A percentile compares a stretch with the other conserved stretches of the same genome.
Evolutionary conservation across 2,113 vertebrate genomes (phyloP).

Genomic region (Shinisaurus crocodilurus): DNA sequence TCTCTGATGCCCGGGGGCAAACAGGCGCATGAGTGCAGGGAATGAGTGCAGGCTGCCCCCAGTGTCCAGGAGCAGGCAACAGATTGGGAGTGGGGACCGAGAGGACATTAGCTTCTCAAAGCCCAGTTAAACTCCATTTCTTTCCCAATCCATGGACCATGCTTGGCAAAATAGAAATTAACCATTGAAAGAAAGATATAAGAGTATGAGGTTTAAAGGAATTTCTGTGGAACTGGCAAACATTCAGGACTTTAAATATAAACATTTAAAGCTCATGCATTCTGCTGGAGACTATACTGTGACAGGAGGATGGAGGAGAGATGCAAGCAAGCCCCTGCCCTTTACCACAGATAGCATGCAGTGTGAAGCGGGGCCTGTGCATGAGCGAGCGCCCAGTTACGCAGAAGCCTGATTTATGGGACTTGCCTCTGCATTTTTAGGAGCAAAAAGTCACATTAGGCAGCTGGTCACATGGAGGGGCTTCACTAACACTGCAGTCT

Average conservation of each 20-base stretch:
- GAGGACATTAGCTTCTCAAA: neutral
- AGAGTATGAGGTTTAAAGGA: neutral
- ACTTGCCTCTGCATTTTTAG: neutral
- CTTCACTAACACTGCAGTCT: neutral
- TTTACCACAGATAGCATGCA: neutral
- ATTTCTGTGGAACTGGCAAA: neutral
- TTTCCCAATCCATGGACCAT: neutral
- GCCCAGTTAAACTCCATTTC: neutral
- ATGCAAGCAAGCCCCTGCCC: neutral
- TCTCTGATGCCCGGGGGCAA: neutral
- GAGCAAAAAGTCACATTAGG: neutral
- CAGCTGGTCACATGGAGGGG: neutral
- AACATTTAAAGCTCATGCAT: neutral
- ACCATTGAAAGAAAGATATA: neutral
- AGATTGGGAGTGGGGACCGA: no score
- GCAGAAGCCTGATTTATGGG: neutral
- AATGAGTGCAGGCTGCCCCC: neutral
- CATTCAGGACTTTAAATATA: neutral
- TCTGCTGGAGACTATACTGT: neutral
- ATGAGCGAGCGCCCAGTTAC: neutral
- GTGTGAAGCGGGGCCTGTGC: neutral
- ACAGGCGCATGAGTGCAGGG: neutral
- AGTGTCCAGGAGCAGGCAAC: neutral
- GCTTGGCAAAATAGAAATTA: neutral
- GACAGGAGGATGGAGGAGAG: neutral